Conservation (phyloP, 2,797 vertebrate genomes). For the Poecilia picta region DNA sequence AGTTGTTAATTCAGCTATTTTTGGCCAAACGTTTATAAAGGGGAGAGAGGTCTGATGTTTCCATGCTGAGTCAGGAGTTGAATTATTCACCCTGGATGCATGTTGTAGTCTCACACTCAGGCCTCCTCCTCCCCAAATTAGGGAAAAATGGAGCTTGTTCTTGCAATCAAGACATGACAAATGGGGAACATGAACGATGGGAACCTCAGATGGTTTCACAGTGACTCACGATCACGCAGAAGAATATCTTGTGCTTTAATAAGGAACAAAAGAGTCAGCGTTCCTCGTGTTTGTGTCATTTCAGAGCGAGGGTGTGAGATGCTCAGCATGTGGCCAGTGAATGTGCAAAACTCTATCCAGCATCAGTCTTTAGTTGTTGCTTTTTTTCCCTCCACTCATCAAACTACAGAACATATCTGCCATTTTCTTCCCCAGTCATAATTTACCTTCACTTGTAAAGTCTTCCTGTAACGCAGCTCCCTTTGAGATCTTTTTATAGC, state of each 20-base stretch:
- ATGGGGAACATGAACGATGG: conserved; percentile 49
- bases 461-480: conserved; percentile 46
- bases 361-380: background rate
- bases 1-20: conserved; percentile 56
- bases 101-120: conserved; percentile 37
- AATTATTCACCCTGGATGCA: conserved; percentile 64
- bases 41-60: conserved; percentile 61
- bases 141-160: conserved; percentile 54
- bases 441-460: conserved; percentile 47
- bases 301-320: conserved; percentile 35
- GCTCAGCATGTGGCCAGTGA: conserved; percentile 50
- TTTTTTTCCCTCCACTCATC: conserved; percentile 7
- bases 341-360: conserved; percentile 26
- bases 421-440: background rate
- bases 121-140: conserved; percentile 73
- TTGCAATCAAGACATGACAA: conserved; percentile 48
- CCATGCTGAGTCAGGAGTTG: conserved; percentile 69
- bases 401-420: background rate
- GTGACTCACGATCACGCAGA: conserved; percentile 62
- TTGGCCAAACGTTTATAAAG: conserved; percentile 50
- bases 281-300: conserved; percentile 44
- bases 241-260: conserved; percentile 45
- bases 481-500: conserved; percentile 42
- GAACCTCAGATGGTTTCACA: conserved; percentile 47
- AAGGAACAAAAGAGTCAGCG: conserved; percentile 36